A percentile compares a stretch with the other conserved stretches of the same genome.
Conservation (phyloP, 1,140 invertebrate species). For the Brachionus angularis region DNA sequence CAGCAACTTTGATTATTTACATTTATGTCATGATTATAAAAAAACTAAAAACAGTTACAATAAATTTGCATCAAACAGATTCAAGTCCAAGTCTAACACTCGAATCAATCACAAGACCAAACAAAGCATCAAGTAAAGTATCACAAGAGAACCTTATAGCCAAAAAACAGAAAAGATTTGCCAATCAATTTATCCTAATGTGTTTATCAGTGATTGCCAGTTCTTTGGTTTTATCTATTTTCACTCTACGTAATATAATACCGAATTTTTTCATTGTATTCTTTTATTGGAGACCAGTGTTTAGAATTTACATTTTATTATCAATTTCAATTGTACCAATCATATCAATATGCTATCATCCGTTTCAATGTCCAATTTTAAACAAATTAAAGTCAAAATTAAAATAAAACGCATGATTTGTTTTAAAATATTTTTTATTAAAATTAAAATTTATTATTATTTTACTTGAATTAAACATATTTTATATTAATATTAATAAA, state of each 20-base stretch:
- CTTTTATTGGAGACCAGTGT: conserved; percentile 3
- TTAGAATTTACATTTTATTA: conserved; percentile 19
- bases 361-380: no score
- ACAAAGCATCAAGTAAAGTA: no score
- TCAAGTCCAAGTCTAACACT: not conserved
- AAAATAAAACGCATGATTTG: no score
- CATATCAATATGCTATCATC: conserved; percentile 4
- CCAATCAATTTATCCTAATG: conserved; percentile 20
- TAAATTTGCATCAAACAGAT: not conserved
- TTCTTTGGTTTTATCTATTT: conserved; percentile 5
- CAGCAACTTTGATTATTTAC: not conserved
- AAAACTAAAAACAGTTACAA: not conserved
- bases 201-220: conserved; percentile 16
- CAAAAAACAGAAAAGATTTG: conserved; percentile 20
- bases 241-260: conserved; percentile 27
- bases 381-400: no score
- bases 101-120: no score
- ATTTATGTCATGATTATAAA: not conserved
- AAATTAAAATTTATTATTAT: no score
- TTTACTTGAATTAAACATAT: no score
- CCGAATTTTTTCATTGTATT: not conserved
- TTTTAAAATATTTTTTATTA: no score
- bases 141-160: no score
- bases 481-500: no score
- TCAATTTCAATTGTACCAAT: conserved; percentile 16